Conservation (phyloP, 2,113 vertebrate species). For the Arenaria interpres region DNA sequence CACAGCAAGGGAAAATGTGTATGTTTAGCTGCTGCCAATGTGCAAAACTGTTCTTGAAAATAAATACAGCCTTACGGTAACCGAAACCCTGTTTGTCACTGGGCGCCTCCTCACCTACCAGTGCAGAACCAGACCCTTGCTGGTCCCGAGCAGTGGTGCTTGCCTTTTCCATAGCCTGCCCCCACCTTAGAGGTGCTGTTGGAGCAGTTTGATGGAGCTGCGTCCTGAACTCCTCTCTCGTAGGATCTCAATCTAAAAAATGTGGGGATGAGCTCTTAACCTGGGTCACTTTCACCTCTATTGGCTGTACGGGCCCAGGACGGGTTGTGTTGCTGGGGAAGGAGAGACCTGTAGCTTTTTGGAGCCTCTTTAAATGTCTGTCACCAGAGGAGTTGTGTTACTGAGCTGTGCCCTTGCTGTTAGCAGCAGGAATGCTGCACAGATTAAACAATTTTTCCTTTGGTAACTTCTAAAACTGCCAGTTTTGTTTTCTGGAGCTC, state of each 20-base stretch:
- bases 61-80: background rate
- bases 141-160: background rate
- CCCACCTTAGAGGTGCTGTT: accelerated
- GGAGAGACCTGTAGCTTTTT: background rate
- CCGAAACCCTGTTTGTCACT: background rate
- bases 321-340: background rate
- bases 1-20: background rate
- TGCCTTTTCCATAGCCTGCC: background rate
- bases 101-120: accelerated
- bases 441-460: background rate
- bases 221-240: accelerated
- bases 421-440: background rate
- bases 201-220: background rate
- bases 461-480: background rate
- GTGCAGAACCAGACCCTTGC: background rate
- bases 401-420: background rate
- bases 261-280: background rate
- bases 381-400: background rate
- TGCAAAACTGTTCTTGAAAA: background rate
- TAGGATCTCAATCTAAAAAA: background rate
- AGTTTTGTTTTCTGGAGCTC: background rate
- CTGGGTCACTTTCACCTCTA: background rate
- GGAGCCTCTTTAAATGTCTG: background rate
- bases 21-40: background rate
- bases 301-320: background rate